Percentiles rank a stretch among this genome's conserved stretches.
Evolutionary conservation across 2,797 vertebrate genomes (phyloP).

Genomic region (Hipposideros larvatus): DNA sequence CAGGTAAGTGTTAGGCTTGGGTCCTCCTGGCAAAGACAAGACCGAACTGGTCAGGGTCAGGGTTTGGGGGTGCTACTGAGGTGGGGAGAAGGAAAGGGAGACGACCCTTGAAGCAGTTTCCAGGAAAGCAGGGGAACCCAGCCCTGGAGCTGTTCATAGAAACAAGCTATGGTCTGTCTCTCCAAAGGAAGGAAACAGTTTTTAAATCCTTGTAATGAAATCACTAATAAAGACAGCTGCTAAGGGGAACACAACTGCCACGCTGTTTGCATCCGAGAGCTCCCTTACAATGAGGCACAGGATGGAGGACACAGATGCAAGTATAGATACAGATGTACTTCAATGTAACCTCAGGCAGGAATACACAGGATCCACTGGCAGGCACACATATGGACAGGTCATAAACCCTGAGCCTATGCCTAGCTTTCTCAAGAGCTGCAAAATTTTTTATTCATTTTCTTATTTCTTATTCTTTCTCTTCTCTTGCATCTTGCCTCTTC

Average conservation of each 20-base stretch:
- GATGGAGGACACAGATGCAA: neutral
- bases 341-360: constrained; percentile 23
- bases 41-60: neutral
- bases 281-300: neutral
- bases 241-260: neutral
- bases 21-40: neutral
- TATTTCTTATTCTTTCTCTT: constrained; percentile 54
- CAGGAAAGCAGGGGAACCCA: neutral
- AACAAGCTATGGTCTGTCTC: constrained; percentile 15
- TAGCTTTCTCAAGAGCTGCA: constrained; percentile 12
- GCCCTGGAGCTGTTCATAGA: neutral
- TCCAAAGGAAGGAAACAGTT: constrained; percentile 52
- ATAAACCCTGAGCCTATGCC: neutral
- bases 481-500: neutral
- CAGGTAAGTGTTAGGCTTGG: neutral
- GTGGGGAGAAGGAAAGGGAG: neutral
- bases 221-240: neutral
- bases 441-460: neutral
- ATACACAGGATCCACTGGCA: neutral
- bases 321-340: neutral
- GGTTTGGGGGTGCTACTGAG: neutral
- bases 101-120: neutral
- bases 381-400: neutral
- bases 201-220: constrained; percentile 59
- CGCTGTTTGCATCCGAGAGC: neutral